Conservation (phyloP, 2,888 invertebrate genomes). For the Myopa tessellatipennis region DNA sequence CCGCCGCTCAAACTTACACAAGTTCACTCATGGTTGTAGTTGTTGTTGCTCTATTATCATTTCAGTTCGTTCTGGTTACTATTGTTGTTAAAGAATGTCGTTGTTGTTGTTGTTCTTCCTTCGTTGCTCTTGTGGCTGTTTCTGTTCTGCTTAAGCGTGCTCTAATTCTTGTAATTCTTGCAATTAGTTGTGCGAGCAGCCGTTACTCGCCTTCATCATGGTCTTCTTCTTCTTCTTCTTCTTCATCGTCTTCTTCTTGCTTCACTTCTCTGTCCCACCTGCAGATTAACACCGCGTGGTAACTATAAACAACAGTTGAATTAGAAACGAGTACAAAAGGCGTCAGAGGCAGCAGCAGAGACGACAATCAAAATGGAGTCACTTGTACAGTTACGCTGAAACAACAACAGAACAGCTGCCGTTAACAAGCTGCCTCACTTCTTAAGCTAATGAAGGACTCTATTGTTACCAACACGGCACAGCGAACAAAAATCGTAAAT, state of each 20-base stretch:
- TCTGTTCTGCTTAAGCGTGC: neutral
- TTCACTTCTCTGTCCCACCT: too few relatives aligned
- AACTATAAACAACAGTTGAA: too few relatives aligned
- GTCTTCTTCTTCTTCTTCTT: too few relatives aligned
- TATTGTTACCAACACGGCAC: too few relatives aligned
- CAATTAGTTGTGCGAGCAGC: slow-evolving; percentile 20
- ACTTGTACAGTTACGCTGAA: too few relatives aligned
- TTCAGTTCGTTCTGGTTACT: neutral
- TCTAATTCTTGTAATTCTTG: neutral
- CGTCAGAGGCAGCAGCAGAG: neutral
- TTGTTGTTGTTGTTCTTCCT: slow-evolving; percentile 1
- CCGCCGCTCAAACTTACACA: neutral
- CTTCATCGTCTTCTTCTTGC: neutral
- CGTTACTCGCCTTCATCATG: neutral
- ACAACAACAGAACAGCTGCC: too few relatives aligned
- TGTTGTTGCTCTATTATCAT: neutral
- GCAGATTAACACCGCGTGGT: too few relatives aligned
- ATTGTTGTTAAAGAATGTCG: neutral
- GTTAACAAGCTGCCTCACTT: too few relatives aligned
- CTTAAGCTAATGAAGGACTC: too few relatives aligned
- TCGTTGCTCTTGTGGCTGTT: neutral
- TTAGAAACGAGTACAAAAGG: neutral
- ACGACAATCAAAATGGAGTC: neutral
- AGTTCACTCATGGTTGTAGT: neutral
- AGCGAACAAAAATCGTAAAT: too few relatives aligned